Evolutionary conservation across 2,797 vertebrate species (phyloP).

Genomic region (Acanthurus tractus): DNA sequence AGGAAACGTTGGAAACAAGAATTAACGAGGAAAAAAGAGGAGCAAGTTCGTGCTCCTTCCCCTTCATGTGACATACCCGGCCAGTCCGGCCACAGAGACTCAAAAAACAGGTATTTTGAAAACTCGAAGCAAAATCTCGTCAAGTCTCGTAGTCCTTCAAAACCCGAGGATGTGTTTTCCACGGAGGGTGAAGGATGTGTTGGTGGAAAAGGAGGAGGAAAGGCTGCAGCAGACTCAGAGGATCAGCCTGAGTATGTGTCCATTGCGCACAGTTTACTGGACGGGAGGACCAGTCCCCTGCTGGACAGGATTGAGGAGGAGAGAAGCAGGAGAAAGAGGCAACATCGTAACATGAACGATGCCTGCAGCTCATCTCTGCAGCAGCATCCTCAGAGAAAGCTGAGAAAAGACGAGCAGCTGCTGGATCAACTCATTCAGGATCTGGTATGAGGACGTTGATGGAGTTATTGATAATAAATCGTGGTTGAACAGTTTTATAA

Average conservation of each 20-base stretch:
- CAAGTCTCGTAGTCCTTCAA: not conserved
- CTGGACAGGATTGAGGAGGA: slow-evolving; percentile 80
- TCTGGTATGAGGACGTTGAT: slow-evolving; percentile 74
- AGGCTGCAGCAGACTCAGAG: slow-evolving; percentile 19
- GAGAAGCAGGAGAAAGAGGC: slow-evolving; percentile 79
- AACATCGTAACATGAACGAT: slow-evolving; percentile 43
- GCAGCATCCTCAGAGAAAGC: slow-evolving; percentile 56
- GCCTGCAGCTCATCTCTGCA: slow-evolving; percentile 51
- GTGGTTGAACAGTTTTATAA: not conserved
- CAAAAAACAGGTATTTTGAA: slow-evolving; percentile 67
- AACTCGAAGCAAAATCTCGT: slow-evolving; percentile 23
- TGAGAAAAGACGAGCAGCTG: slow-evolving; percentile 70
- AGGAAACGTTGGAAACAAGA: slow-evolving; percentile 83
- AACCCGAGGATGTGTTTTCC: not conserved
- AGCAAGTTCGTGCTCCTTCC: slow-evolving; percentile 11
- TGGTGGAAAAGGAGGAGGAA: not conserved
- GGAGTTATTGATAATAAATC: not conserved
- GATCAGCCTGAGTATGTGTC: slow-evolving; percentile 83
- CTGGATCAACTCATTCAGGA: slow-evolving; percentile 87
- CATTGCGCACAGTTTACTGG: slow-evolving; percentile 82
- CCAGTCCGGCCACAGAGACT: slow-evolving; percentile 19
- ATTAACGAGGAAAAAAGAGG: slow-evolving; percentile 52
- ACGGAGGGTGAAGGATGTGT: not conserved
- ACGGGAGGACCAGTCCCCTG: slow-evolving; percentile 84
- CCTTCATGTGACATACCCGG: not conserved